phyloP scores from a whole-genome alignment of 2,113 vertebrate species.

The Cebus imitator region DNA sequence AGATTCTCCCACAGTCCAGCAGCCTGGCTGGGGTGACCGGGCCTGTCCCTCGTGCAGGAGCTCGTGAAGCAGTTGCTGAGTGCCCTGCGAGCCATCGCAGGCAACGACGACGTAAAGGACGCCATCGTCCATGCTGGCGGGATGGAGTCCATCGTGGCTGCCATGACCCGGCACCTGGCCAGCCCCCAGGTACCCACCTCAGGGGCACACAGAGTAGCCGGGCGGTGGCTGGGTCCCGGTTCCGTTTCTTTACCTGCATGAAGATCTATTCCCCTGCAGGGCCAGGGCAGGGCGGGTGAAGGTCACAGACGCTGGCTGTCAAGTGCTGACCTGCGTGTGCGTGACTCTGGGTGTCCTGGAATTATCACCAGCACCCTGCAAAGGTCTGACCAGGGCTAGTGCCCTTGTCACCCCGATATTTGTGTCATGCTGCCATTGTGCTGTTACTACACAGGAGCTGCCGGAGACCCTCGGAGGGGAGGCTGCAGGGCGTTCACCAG shows the following conservation, averaged over 20 bases:
- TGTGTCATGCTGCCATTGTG: rapidly evolving
- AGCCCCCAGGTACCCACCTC: constrained; percentile 85
- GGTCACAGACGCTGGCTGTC: neutral
- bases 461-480: neutral
- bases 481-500: neutral
- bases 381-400: rapidly evolving
- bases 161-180: constrained; percentile 90
- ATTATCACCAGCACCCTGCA: neutral
- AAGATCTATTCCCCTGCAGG: neutral
- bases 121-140: constrained; percentile 89
- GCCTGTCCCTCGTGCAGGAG: constrained; percentile 83
- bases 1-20: neutral
- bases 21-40: neutral
- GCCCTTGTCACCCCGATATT: neutral
- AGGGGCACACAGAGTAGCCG: no score
- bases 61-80: constrained; percentile 92
- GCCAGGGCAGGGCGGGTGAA: neutral
- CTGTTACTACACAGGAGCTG: neutral
- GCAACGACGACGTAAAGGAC: constrained; percentile 96
- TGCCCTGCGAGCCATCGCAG: constrained; percentile 90
- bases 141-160: constrained; percentile 90
- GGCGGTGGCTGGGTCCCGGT: neutral
- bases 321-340: no score
- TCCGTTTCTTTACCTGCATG: neutral
- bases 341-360: neutral